Percentiles rank a stretch among this genome's conserved stretches.
Evolutionary conservation across 2,797 vertebrate species (phyloP).

Genomic region (Protonibea diacanthus): DNA sequence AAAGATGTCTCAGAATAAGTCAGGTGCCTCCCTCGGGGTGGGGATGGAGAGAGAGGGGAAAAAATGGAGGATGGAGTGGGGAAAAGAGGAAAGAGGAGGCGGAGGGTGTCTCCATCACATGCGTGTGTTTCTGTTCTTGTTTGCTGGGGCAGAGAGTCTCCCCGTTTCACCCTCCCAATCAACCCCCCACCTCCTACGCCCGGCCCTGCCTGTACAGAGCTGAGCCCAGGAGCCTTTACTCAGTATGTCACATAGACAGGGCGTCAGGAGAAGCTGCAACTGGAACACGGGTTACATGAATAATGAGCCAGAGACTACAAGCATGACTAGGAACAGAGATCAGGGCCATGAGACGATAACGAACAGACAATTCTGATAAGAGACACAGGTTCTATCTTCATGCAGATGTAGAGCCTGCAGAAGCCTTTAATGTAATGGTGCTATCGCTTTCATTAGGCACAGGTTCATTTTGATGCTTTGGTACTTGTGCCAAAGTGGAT

Average conservation of each 20-base stretch:
- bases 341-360: slow-evolving; percentile 58
- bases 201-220: slow-evolving; percentile 43
- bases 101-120: slow-evolving; percentile 64
- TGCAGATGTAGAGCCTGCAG: slow-evolving; percentile 22
- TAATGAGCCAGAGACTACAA: slow-evolving; percentile 84
- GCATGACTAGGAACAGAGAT: slow-evolving; percentile 74
- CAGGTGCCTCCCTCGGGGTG: slow-evolving; percentile 73
- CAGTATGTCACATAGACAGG: slow-evolving; percentile 79
- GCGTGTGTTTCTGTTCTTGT: slow-evolving; percentile 59
- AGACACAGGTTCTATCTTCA: slow-evolving; percentile 48
- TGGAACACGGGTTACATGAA: slow-evolving; percentile 83
- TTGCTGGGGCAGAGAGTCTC: slow-evolving; percentile 70
- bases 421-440: slow-evolving; percentile 23
- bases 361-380: slow-evolving; percentile 57
- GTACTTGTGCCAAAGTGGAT: slow-evolving; percentile 15
- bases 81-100: slow-evolving; percentile 17
- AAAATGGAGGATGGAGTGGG: slow-evolving; percentile 24
- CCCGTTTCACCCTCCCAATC: slow-evolving; percentile 59
- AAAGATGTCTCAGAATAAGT: slow-evolving; percentile 70
- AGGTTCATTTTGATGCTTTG: slow-evolving; percentile 38
- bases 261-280: slow-evolving; percentile 79
- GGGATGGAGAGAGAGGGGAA: slow-evolving; percentile 44
- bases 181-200: slow-evolving; percentile 53
- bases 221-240: slow-evolving; percentile 71
- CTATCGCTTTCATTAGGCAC: slow-evolving; percentile 29